phyloP scores from a whole-genome alignment of 2,888 invertebrate species.

The Gastrophysa polygoni region DNA sequence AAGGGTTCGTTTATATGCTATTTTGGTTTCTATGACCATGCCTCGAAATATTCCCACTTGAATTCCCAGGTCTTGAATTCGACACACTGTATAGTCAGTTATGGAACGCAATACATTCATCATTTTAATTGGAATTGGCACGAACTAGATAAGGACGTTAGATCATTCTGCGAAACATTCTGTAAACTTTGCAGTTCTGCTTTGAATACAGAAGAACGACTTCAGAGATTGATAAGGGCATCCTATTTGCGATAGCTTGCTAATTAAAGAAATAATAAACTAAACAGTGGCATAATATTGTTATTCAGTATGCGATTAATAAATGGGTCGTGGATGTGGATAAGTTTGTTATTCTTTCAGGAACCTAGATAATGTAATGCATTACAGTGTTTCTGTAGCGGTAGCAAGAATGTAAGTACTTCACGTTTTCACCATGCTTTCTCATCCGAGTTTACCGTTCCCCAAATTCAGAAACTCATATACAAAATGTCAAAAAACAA shows the following conservation, averaged over 20 bases:
- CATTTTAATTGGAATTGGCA: neutral
- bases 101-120: neutral
- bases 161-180: neutral
- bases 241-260: conserved; percentile 12
- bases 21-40: too few species aligned
- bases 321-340: neutral
- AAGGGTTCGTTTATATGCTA: too few species aligned
- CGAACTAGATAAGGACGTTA: neutral
- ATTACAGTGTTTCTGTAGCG: too few species aligned
- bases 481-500: too few species aligned
- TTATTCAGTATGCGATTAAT: neutral
- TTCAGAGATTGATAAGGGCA: neutral
- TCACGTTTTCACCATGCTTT: too few species aligned
- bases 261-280: neutral
- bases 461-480: too few species aligned
- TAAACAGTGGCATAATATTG: neutral
- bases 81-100: too few species aligned
- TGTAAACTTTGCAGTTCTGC: neutral
- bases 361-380: too few species aligned
- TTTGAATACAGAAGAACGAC: neutral
- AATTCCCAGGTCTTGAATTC: too few species aligned
- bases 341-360: neutral
- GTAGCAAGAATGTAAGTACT: too few species aligned
- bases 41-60: too few species aligned
- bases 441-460: too few species aligned